Base-by-base conservation (phyloP, 2,797 vertebrate species). In the Acomys russatus region DNA sequence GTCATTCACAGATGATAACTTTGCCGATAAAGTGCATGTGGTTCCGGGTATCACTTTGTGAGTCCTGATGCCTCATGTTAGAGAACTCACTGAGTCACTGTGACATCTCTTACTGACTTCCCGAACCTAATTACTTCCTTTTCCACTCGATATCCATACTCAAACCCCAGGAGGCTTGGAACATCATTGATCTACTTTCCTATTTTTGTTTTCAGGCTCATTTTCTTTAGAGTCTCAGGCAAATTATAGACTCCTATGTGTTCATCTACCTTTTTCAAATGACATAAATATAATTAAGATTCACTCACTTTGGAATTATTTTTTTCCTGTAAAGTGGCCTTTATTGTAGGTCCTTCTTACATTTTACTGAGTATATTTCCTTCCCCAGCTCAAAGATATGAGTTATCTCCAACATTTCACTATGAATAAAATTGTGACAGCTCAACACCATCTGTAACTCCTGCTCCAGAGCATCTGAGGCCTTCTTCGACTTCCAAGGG, bases 241-340 rank as follows among this genome's bases (percentile, higher is more conserved):
- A 93, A 77, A 63, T 44, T 38, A 59, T 5, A 25, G 15, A 73
- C 35, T 90, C 14, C 33, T 74, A 14, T 23, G 25, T 76, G 8
- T 51, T 73, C 76, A 80, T 25, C 71, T 74, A 73, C 71, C 63
- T 73, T 94, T 94, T 88, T 35, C 89, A 85, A 22, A 44, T 63
- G 28, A 35, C 30, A 49, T 35, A 87, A 28, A 56, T 66, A 2
- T 83, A 64, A 51, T 76, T 88, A 35, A 96, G 44, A 76, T 77
- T 28, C 35, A 56, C 49, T 38, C 15, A 23, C 51, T 35, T 56
- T 63, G 51, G 22, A 35, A 17, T 18, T 86, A 82, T 20, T 20
- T 17, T 86, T 68, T 56, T 84, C 15, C 35, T 84, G 10, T 11
- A 14, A 17, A 49, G 20, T 25, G 44, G 51, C 8, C 33, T 49